Evolutionary conservation across 1,140 invertebrate genomes (phyloP), one percentile per base, ranked within the genome.

Genomic region (Frieseomelitta varia): DNA sequence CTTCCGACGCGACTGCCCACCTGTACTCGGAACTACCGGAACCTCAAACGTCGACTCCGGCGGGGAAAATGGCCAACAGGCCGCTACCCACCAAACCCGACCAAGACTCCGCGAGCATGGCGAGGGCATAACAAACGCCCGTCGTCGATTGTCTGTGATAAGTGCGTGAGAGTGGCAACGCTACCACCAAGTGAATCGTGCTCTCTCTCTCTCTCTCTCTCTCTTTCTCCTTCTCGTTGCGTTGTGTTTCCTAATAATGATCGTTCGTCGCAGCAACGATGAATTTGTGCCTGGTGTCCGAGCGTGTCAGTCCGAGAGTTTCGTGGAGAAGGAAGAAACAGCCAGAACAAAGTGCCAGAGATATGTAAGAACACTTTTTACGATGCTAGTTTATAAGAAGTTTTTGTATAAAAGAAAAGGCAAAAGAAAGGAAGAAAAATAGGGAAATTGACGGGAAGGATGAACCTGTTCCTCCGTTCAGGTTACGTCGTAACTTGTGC

Each of bases 21-120:
- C 93, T 97, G 51, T 97, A 97, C 92, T 96, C 97, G 2, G 97
- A 97, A 92, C 94, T 97, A 76, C 94, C 95, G 51, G 95, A 96
- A 61, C 95, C 95, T 1, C 93, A 94, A 76, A 94, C 93, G 61
- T 96, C 95, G 19, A 95, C 95, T 30, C 94, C 94, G 8, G 95
- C 95, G 6, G 94, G 93, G 15, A 96, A 95, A 89, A 96, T 97
- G 96, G 95, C 96, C 34, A 96, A 97, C 85, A 95, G 97, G 84
- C 97, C 97, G 4, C 93, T 97, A 53, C 97, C 97, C 1, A 96
- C 95, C 55, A 97, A 97, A 93, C 97, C 97, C 12, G 92, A 94
- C 85, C 93, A 93, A 80, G 92, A 93, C 72, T 85, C 75, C 61
- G 95, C 85, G 84, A 84, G 67, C 61, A 15, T 88, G 88, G 86